These are phyloP conservation scores for Grammomys dolichurus DNA, from an alignment of 2,113 vertebrate species.

Conservation along the genomic window DNA sequence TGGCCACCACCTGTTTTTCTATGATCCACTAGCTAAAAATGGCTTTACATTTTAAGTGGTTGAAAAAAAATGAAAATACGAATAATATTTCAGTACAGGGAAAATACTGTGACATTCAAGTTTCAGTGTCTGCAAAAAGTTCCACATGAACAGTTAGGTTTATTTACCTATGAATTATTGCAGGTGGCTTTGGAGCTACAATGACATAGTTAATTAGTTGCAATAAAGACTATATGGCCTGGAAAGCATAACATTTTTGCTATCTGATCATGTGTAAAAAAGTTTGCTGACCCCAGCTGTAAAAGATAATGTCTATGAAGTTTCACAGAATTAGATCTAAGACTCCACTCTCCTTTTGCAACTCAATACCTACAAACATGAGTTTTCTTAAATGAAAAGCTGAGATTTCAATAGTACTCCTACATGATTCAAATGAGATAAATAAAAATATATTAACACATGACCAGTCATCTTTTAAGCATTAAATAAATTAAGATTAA, in stretches of 20 bases:
- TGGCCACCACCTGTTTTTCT: constrained; percentile 9
- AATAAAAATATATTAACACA: constrained; percentile 7
- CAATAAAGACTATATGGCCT: background rate
- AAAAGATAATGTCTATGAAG: background rate
- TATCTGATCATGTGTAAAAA: background rate
- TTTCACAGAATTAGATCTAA: constrained; percentile 55
- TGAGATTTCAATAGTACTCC: background rate
- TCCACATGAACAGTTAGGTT: background rate
- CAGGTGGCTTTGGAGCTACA: background rate
- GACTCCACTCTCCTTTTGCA: background rate
- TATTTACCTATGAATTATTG: background rate
- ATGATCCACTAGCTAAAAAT: constrained; percentile 13
- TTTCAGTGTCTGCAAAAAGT: constrained; percentile 41
- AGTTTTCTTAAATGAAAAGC: constrained; percentile 48
- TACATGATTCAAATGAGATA: background rate
- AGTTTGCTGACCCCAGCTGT: background rate
- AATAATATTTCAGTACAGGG: background rate
- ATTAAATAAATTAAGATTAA: constrained; percentile 23
- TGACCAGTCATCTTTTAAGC: background rate
- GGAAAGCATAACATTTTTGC: constrained; percentile 32
- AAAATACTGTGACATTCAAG: constrained; percentile 38
- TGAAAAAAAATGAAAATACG: constrained; percentile 27
- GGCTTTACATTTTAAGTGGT: constrained; percentile 1
- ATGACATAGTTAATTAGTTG: background rate
- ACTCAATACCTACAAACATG: background rate